phyloP scores from a whole-genome alignment of 2,113 vertebrate genomes.

The Megaceryle maxima region DNA sequence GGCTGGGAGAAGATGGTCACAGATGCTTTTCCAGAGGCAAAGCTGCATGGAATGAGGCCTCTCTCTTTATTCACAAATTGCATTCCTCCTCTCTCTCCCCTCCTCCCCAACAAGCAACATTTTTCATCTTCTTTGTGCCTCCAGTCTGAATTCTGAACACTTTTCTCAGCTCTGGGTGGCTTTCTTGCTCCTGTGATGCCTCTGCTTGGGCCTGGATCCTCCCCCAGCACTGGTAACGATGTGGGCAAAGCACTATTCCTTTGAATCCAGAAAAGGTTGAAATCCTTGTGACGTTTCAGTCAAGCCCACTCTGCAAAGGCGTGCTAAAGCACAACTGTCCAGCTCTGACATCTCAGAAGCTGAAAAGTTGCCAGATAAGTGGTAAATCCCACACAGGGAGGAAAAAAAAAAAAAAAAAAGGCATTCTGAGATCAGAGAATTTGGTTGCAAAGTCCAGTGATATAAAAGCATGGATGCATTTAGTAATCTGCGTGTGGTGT shows the following conservation, averaged over 20 bases:
- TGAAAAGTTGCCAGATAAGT: not conserved
- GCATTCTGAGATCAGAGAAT: not conserved
- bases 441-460: not conserved
- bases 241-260: not conserved
- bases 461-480: not conserved
- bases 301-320: not conserved
- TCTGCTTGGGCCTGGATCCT: not conserved
- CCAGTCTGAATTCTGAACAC: not conserved
- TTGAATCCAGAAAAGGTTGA: not conserved
- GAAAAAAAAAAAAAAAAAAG: not conserved
- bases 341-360: not conserved
- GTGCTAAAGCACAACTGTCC: not conserved
- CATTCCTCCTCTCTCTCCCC: not conserved
- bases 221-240: not conserved
- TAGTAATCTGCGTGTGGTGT: not conserved
- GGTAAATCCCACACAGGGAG: not conserved
- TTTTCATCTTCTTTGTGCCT: not conserved
- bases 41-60: not conserved
- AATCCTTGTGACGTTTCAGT: not conserved
- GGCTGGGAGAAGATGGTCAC: not conserved
- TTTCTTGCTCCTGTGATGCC: not conserved
- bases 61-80: not conserved
- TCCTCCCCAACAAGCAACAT: not conserved
- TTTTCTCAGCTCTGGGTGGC: not conserved
- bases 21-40: slow-evolving; percentile 47